Base-by-base conservation (phyloP, 2,888 invertebrate species). In the Sepiola atlantica region DNA sequence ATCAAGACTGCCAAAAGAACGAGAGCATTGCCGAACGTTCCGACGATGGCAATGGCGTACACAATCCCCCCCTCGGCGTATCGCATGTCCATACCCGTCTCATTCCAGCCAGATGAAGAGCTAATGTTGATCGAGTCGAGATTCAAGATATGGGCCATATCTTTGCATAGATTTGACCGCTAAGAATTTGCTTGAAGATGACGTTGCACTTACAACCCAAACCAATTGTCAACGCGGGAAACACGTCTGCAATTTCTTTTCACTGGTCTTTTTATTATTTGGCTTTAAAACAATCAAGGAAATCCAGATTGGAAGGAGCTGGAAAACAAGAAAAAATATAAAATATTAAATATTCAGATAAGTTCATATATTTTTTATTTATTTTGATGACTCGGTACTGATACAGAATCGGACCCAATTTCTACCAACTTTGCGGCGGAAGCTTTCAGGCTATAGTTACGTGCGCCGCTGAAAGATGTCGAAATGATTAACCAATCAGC, bases 11-110 rank as follows among this genome's bases (percentile, higher is more conserved):
- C 95, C 18, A 95, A 92, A 61, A 97, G 95, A 55, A 96, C 95
- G 61, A 95, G 94, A 45, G 96, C 94, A 95, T 97, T 97, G 35
- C 97, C 97, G 35, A 96, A 94, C 6, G 96, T 95, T 92, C 97
- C 96, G 16, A 96, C 93, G 14, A 96, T 95, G n/a, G 96, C 96
- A 35, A 96, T 95, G 24, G 95, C 95, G 54, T 96, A 95, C 21
- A 97, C 95, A 28, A 96, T 94, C n/a, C 95, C 95, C 4, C 96
- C 96, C 94, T 96, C 96, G 20, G 95, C 28, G 16, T 92, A 92
- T 92, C 92, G 45, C 24, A 54, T 92, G n/a, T 92, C 92, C 92
- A 92, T 45, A n/a, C 54, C 92, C n/a, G 92, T 92, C 55, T 92
- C 92, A 92, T 92, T 92, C 92, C 92, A 92, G 28, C 92, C 55